phyloP scores from a whole-genome alignment of 2,113 vertebrate genomes.

The Podilymbus podiceps region DNA sequence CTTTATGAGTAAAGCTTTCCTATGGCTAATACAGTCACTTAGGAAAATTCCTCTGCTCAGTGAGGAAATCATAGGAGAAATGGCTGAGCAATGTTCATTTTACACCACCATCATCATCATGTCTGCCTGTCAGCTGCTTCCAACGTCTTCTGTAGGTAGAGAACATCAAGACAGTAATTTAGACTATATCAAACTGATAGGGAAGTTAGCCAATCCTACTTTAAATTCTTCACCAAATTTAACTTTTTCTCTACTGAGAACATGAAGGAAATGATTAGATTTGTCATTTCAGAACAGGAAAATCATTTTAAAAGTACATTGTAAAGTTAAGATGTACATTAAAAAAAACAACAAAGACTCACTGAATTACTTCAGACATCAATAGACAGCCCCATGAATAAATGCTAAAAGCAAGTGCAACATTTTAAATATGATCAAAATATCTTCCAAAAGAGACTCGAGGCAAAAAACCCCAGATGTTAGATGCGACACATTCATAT shows the following conservation, averaged over 20 bases:
- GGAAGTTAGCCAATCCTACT: background rate
- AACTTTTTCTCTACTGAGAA: background rate
- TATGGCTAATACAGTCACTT: background rate
- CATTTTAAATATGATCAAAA: background rate
- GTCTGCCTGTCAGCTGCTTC: background rate
- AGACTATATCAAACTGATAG: background rate
- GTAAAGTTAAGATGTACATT: background rate
- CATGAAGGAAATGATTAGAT: background rate
- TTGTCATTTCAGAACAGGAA: background rate
- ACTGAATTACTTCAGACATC: background rate
- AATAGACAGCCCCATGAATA: background rate
- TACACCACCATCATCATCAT: background rate
- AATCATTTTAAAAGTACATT: background rate
- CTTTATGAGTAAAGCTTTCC: background rate
- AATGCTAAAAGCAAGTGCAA: background rate
- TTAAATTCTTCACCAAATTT: background rate
- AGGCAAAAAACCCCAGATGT: background rate
- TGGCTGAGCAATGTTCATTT: background rate
- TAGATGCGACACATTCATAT: background rate
- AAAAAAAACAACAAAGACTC: background rate
- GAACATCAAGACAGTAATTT: background rate
- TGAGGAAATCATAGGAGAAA: background rate
- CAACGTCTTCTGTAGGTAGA: background rate
- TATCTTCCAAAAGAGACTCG: background rate
- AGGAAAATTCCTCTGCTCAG: background rate